phyloP scores from a whole-genome alignment of 2,888 invertebrate species.

The Gisinianus flammeolus region DNA sequence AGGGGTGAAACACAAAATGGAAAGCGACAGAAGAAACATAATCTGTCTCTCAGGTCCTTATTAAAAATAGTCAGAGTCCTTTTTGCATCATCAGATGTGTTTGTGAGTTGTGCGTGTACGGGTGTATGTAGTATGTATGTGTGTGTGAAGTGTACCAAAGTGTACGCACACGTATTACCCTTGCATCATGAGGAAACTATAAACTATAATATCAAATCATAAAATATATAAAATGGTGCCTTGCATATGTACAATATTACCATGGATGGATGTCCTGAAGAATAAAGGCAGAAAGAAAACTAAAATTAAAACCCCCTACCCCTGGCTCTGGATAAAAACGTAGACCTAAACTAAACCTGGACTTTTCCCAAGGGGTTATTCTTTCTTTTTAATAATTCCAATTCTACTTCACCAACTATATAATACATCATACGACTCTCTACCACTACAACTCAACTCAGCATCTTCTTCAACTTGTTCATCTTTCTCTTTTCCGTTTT shows the following conservation, averaged over 20 bases:
- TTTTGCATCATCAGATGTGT: slow-evolving; percentile 15
- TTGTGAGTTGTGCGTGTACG: background rate
- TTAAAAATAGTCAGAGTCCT: slow-evolving; percentile 44
- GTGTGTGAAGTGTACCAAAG: background rate
- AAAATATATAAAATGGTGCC: background rate
- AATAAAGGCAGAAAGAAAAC: background rate
- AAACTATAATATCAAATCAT: background rate
- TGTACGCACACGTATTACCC: background rate
- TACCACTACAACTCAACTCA: background rate
- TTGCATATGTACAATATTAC: background rate
- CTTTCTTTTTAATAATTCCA: slow-evolving; percentile 34
- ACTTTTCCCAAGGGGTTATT: slow-evolving; percentile 38
- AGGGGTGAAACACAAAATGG: slow-evolving; percentile 39
- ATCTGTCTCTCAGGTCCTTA: slow-evolving; percentile 47
- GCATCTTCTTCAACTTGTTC: slow-evolving; percentile 8
- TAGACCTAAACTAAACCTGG: background rate
- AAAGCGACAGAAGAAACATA: slow-evolving; percentile 46
- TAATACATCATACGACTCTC: background rate
- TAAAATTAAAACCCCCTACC: slow-evolving; percentile 28
- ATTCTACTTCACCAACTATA: slow-evolving; percentile 4
- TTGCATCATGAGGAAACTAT: background rate
- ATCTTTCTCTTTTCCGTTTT: background rate
- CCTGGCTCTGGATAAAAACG: slow-evolving; percentile 37
- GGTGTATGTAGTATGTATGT: background rate
- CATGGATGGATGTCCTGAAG: background rate